A percentile compares a stretch with the other conserved stretches of the same genome.
Conservation (phyloP, 2,888 invertebrate species). For the Andrena camellia region DNA sequence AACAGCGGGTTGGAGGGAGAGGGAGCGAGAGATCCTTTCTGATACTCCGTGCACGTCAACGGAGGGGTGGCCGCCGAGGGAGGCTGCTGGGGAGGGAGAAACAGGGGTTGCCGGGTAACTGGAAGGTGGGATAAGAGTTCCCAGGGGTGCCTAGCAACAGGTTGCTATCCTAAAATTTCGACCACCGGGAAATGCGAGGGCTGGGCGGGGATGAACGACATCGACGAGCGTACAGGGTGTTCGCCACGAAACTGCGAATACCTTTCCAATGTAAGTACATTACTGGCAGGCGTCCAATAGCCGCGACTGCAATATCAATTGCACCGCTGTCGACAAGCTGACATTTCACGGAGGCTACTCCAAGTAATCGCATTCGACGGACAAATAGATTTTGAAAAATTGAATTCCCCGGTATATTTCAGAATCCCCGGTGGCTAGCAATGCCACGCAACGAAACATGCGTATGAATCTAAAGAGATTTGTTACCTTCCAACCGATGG, state of each 20-base stretch:
- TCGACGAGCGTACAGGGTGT: conserved; percentile 23
- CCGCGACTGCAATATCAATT: too few species aligned
- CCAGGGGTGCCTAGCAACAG: conserved; percentile 83
- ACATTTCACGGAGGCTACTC: neutral
- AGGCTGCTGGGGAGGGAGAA: conserved; percentile 6
- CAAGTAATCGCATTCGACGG: too few species aligned
- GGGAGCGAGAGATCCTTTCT: conserved; percentile 25
- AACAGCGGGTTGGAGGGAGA: conserved; percentile 3
- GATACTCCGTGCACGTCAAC: conserved; percentile 53
- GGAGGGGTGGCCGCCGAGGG: conserved; percentile 4
- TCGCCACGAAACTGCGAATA: neutral
- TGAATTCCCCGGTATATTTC: too few species aligned
- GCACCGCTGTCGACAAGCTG: neutral
- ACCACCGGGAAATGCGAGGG: conserved; percentile 41
- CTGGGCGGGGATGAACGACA: conserved; percentile 2
- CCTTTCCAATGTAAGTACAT: neutral
- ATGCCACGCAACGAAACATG: too few species aligned
- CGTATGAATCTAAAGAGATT: neutral
- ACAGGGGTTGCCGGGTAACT: conserved; percentile 69
- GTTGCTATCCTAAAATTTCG: conserved; percentile 81
- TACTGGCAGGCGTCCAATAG: neutral
- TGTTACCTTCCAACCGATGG: conserved; percentile 11
- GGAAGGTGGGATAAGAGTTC: conserved; percentile 75
- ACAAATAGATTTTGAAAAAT: too few species aligned
- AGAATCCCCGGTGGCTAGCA: too few species aligned